Evolutionary conservation across 2,797 vertebrate species (phyloP), one percentile per base, ranked within the genome.

Genomic region (Erpetoichthys calabaricus): DNA sequence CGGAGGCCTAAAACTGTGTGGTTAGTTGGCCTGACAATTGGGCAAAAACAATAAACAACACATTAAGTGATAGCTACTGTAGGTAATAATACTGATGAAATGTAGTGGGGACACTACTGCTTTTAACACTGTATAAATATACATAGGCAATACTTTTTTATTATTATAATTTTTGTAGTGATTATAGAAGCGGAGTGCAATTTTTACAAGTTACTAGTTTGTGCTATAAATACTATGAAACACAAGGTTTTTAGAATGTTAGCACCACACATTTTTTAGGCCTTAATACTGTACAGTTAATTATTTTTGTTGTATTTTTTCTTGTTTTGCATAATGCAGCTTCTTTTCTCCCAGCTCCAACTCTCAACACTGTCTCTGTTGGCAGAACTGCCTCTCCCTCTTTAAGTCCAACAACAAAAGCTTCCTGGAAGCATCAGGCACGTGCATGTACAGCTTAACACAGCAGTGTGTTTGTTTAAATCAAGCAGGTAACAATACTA

Each of bases 181-280:
- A 98, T 86, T 95, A 99, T 90, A 90, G 92, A 93, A 97, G 94
- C 92, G 81, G 91, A 98, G 94, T 97, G 94, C 94, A 99, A 97
- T 96, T 98, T 93, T 90, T 98, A 98, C 91, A 95, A 91, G 92
- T 96, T 92, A 92, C 91, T 96, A 95, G 91, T 96, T 87, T 99
- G 95, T 99, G 95, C 95, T 96, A 97, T 97, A 97, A 97, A 98
- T 96, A 96, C 93, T 96, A 97, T 98, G 91, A 91, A 99, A 97
- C 91, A 96, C 90, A 86, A 89, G 88, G 85, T 90, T 25, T 80
- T 91, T 89, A 92, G 89, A 91, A 92, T 94, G 91, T 85, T 93
- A 85, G 93, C 95, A 99, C 94, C 95, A 97, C 93, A 98, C 92
- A 90, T 94, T 91, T 90, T 94, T 95, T 95, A 97, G 95, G 94